phyloP scores from a whole-genome alignment of 2,888 invertebrate species.

The Torymus auratus region DNA sequence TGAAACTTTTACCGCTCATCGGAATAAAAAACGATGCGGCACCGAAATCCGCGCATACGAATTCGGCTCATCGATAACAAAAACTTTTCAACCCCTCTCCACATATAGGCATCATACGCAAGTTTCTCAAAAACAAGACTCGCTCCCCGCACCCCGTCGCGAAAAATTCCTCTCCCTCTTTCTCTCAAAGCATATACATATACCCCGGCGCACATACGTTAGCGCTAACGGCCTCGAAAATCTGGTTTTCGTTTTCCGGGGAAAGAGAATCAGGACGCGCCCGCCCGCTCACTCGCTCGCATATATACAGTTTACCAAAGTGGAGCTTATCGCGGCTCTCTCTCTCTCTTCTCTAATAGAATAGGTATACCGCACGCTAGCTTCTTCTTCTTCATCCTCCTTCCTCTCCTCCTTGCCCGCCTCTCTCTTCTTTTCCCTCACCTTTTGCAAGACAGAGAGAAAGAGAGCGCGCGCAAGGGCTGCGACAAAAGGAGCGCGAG shows the following conservation, averaged over 20 bases:
- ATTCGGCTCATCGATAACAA: constrained; percentile 20
- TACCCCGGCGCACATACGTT: not conserved
- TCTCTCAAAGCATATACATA: not conserved
- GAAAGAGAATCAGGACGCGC: constrained; percentile 34
- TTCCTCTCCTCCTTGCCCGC: not conserved
- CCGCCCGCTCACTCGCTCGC: not conserved
- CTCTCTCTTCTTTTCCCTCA: constrained; percentile 42
- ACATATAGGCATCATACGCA: not conserved
- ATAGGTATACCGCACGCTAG: constrained; percentile 62
- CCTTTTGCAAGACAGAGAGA: constrained; percentile 37
- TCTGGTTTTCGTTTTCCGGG: constrained; percentile 55
- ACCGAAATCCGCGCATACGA: not conserved
- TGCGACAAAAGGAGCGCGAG: constrained; percentile 45
- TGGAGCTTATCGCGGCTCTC: constrained; percentile 71
- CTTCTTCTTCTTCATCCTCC: constrained; percentile 47
- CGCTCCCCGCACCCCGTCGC: constrained; percentile 1
- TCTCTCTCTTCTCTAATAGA: constrained; percentile 68
- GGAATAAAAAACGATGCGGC: constrained; percentile 29
- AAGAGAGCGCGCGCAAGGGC: no score
- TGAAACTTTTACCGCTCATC: not conserved
- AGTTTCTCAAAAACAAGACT: constrained; percentile 44
- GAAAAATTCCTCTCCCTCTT: constrained; percentile 16
- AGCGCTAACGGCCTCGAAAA: constrained; percentile 54
- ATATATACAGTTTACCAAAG: constrained; percentile 65
- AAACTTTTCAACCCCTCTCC: constrained; percentile 13